Conservation (phyloP, 2,888 invertebrate species). For the Boloria selene region DNA sequence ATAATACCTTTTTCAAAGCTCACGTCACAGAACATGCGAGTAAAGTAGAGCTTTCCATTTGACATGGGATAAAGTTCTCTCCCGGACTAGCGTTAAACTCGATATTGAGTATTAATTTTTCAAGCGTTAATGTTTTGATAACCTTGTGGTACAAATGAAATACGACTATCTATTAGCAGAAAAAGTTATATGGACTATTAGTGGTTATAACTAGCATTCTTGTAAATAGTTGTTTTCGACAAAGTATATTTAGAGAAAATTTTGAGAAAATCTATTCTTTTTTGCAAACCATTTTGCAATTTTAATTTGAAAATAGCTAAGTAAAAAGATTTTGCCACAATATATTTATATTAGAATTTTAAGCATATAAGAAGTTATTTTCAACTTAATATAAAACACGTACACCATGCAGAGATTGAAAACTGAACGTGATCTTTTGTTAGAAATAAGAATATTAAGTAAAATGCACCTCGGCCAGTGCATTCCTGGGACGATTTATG, state of each 20-base stretch:
- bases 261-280: too few relatives aligned
- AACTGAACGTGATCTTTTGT: constrained; percentile 27
- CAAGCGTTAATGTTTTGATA: neutral
- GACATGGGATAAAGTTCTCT: constrained; percentile 28
- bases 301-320: too few relatives aligned
- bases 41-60: constrained; percentile 25
- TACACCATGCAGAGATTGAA: constrained; percentile 25
- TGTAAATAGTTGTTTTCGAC: too few relatives aligned
- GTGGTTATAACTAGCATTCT: too few relatives aligned
- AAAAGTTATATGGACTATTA: too few relatives aligned
- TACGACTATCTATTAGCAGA: neutral
- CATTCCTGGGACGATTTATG: constrained; percentile 39
- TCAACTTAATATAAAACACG: constrained; percentile 19
- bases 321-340: too few relatives aligned
- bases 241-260: too few relatives aligned
- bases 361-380: constrained; percentile 9
- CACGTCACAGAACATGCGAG: constrained; percentile 23
- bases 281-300: too few relatives aligned
- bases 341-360: neutral
- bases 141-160: neutral
- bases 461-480: constrained; percentile 33
- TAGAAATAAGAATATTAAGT: constrained; percentile 34
- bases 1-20: constrained; percentile 26
- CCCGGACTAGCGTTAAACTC: neutral
- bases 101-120: constrained; percentile 16